Evolutionary conservation across 2,888 invertebrate genomes (phyloP).

Genomic region (Yponomeuta plumbellus): DNA sequence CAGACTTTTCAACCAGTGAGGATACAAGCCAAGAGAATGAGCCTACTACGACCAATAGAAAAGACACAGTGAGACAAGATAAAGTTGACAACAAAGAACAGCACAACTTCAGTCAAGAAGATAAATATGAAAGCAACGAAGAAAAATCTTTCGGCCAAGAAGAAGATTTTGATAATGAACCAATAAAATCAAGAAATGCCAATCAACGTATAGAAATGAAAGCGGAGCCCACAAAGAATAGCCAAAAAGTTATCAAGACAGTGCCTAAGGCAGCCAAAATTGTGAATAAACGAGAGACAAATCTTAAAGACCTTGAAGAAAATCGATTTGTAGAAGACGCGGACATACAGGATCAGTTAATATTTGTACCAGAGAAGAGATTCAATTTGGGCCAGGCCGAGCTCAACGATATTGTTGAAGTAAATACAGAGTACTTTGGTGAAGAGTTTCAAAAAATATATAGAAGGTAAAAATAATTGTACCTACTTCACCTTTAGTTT

Average conservation of each 20-base stretch:
- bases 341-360: not conserved
- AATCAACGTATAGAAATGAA: not conserved
- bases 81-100: not conserved
- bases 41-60: not conserved
- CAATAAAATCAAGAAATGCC: not conserved
- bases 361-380: not conserved
- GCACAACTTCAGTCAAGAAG: not conserved
- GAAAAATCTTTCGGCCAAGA: not conserved
- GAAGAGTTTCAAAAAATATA: not conserved
- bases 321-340: not conserved
- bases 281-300: not conserved
- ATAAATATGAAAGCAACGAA: not conserved
- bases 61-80: not conserved
- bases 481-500: not conserved
- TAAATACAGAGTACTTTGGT: conserved; percentile 1
- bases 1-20: not conserved
- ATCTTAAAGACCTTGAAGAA: not conserved
- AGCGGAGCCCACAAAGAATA: not conserved
- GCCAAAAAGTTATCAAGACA: not conserved
- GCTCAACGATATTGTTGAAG: not conserved
- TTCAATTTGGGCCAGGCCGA: not conserved
- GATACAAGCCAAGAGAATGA: not conserved
- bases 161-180: not conserved
- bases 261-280: too few species aligned
- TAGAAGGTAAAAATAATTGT: not conserved